These are phyloP conservation scores for Trichosurus vulpecula DNA, from an alignment of 2,797 vertebrate genomes.

Conservation along the genomic window DNA sequence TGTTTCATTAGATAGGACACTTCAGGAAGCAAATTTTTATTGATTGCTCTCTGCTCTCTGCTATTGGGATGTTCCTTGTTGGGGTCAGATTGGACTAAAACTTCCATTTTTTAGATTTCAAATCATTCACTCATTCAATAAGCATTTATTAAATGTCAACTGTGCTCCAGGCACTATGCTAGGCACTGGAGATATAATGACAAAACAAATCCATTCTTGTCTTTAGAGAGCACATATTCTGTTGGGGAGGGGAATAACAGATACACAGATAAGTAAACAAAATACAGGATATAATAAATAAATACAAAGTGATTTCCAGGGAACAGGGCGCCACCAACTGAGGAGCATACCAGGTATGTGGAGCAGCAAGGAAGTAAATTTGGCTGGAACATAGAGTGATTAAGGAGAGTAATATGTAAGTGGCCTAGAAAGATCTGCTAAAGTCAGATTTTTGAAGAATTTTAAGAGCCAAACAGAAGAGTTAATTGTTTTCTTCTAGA, in stretches of 20 bases:
- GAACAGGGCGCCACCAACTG: neutral
- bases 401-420: neutral
- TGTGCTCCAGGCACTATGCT: neutral
- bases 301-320: neutral
- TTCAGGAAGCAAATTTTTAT: conserved; percentile 36
- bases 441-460: conserved; percentile 57
- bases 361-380: neutral
- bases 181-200: neutral
- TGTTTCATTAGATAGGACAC: neutral
- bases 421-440: conserved; percentile 17
- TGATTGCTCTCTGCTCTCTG: conserved; percentile 36
- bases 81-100: conserved; percentile 46
- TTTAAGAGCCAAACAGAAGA: neutral
- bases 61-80: conserved; percentile 53
- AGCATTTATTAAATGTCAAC: neutral
- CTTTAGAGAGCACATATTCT: neutral
- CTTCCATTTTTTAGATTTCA: conserved; percentile 51
- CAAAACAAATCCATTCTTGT: neutral
- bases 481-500: conserved; percentile 50
- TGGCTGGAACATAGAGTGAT: neutral
- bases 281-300: neutral
- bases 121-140: conserved; percentile 13
- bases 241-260: neutral
- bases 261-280: neutral
- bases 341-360: neutral